Base-by-base conservation (phyloP, 2,888 invertebrate species). In the Epiblema foenella region DNA sequence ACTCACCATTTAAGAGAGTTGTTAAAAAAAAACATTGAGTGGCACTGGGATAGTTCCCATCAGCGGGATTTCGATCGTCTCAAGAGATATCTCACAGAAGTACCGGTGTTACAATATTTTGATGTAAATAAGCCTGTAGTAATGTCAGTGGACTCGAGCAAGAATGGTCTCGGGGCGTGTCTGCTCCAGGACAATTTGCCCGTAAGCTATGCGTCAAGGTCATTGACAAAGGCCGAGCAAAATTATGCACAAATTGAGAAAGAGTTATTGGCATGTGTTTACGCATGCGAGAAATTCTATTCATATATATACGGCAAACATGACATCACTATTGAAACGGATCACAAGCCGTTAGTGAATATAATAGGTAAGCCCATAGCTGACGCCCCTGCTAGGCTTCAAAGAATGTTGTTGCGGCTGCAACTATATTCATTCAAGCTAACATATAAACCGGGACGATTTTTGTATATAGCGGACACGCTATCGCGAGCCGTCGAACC, bases 141-240 rank as follows among this genome's bases (percentile, higher is more conserved):
- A 11, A 63, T 72, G 37, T 67, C 71, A 9, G 71, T 71, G 0
- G 70, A 70, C 42, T 59, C 70, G 0, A 66, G 70, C 15, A 70
- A 70, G 29, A 52, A 52, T 12, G 70, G 70, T 7, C 54, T 70
- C 33, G 70, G 70, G 5, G 70, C 60, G 20, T 59, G 59, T 67
- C 39, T 70, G 8, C 20, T 65, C 10, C 70, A 70, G 20, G 24
- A 54, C 52, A 46, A 46, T 46, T 39, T 60, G 8, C 70, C 65
- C 15, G 33, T 24, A 24, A 63, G 68, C 49, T 72, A 72, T 15
- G 59, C 62, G 9, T 68, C 68, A 18, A 49, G 52, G n/a, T 57
- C 67, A 5, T 49, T 72, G 10, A 71, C 70, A 33, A 60, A 46
- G 12, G 60, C 60, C 15, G 60, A 60, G n/a, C 60, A 60, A 46